Conservation (phyloP, 2,888 invertebrate species). For the Bedellia somnulentella region DNA sequence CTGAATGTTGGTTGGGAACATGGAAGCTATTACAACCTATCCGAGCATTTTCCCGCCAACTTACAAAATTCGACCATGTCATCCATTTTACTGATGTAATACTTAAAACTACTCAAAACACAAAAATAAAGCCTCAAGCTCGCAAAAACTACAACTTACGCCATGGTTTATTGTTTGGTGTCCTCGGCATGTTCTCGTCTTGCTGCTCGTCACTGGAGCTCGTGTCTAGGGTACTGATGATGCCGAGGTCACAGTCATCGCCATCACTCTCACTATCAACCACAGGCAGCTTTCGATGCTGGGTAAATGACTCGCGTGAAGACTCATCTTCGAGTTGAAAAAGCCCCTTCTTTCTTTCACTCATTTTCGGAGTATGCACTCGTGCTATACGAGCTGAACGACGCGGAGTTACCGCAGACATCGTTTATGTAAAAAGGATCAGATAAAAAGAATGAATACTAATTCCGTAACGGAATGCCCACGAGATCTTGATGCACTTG, state of each 20-base stretch:
- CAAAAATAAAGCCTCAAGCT: no score
- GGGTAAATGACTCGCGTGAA: conserved; percentile 34
- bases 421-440: no score
- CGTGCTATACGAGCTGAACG: conserved; percentile 35
- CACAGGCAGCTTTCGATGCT: conserved; percentile 39
- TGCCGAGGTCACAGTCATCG: conserved; percentile 59
- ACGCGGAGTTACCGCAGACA: conserved; percentile 43
- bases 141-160: no score
- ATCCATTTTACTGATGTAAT: no score
- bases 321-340: conserved; percentile 30
- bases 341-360: conserved; percentile 65
- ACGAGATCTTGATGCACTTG: no score
- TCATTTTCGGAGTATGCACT: conserved; percentile 59
- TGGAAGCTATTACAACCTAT: no score
- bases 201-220: conserved; percentile 44
- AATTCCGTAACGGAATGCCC: no score
- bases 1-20: no score
- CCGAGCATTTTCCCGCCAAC: no score
- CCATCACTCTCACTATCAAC: conserved; percentile 50
- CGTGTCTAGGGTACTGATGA: conserved; percentile 57
- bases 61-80: no score
- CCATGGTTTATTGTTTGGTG: conserved; percentile 31
- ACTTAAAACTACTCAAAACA: no score
- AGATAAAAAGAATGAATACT: no score
- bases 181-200: conserved; percentile 31